These are phyloP conservation scores for Blera fallax DNA, from an alignment of 2,888 invertebrate species.

Conservation along the genomic window DNA sequence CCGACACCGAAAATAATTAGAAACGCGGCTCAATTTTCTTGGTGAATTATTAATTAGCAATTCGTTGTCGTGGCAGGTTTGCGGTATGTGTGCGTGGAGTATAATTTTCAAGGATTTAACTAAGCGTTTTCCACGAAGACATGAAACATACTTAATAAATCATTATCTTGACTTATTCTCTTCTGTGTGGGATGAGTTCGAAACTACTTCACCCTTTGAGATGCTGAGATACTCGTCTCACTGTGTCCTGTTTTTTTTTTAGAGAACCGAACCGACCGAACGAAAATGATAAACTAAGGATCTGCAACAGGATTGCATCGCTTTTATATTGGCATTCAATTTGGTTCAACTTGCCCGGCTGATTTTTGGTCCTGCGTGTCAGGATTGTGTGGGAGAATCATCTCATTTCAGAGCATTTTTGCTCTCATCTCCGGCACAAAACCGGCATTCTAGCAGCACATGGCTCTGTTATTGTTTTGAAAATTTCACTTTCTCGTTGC, in stretches of 20 bases:
- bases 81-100: constrained; percentile 10
- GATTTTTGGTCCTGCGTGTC: constrained; percentile 58
- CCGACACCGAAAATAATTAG: constrained; percentile 40
- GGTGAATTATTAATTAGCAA: constrained; percentile 56
- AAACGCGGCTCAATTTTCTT: constrained; percentile 40
- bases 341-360: constrained; percentile 48
- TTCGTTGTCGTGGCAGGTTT: constrained; percentile 11
- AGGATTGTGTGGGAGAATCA: constrained; percentile 29
- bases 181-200: background rate
- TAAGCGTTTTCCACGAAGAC: constrained; percentile 24
- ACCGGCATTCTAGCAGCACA: constrained; percentile 31
- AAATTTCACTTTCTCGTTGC: constrained; percentile 53
- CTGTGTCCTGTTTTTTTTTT: background rate
- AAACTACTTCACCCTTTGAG: background rate
- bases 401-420: constrained; percentile 12
- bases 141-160: constrained; percentile 57
- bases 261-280: constrained; percentile 38
- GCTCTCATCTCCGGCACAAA: background rate
- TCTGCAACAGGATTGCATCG: constrained; percentile 33
- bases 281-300: constrained; percentile 36
- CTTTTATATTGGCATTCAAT: constrained; percentile 55
- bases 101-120: constrained; percentile 10
- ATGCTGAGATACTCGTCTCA: background rate
- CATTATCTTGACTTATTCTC: constrained; percentile 4
- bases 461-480: constrained; percentile 66